A percentile compares a stretch with the other conserved stretches of the same genome.
These are phyloP conservation scores for Drosophila repletoides DNA, from an alignment of 1,140 invertebrate species.

Conservation along the genomic window DNA sequence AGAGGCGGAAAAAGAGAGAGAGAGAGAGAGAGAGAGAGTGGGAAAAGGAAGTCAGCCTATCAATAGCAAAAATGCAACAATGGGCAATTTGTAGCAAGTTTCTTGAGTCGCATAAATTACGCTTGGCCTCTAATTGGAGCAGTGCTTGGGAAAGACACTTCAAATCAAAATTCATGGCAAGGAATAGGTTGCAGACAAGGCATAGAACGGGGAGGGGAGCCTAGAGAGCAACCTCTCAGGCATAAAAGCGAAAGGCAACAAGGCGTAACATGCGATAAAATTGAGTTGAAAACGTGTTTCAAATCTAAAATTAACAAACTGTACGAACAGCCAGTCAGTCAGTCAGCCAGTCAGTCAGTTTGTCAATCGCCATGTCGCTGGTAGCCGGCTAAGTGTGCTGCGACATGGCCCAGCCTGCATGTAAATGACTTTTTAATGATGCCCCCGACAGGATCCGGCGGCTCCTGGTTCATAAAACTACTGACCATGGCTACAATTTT, in stretches of 20 bases:
- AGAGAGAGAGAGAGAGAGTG: neutral
- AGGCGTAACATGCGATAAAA: constrained; percentile 81
- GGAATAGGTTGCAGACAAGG: neutral
- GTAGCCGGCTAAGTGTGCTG: constrained; percentile 52
- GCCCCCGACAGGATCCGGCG: constrained; percentile 19
- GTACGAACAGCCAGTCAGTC: constrained; percentile 26
- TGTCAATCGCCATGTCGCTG: constrained; percentile 35
- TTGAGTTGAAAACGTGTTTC: constrained; percentile 78
- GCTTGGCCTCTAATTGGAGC: constrained; percentile 65
- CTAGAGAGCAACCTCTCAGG: constrained; percentile 22
- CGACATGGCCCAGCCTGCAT: constrained; percentile 60
- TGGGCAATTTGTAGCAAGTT: constrained; percentile 70
- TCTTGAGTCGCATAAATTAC: constrained; percentile 74
- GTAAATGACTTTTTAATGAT: constrained; percentile 81
- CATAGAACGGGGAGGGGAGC: neutral
- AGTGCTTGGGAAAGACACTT: constrained; percentile 46
- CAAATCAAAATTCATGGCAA: constrained; percentile 69
- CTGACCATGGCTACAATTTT: neutral
- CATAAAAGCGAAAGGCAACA: constrained; percentile 73
- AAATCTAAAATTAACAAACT: constrained; percentile 79
- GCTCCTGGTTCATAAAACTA: neutral
- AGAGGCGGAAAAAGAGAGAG: no score
- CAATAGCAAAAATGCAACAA: constrained; percentile 66
- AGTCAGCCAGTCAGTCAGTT: constrained; percentile 20
- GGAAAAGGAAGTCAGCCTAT: constrained; percentile 30